phyloP scores from a whole-genome alignment of 2,113 vertebrate genomes.

The Podarcis muralis region DNA sequence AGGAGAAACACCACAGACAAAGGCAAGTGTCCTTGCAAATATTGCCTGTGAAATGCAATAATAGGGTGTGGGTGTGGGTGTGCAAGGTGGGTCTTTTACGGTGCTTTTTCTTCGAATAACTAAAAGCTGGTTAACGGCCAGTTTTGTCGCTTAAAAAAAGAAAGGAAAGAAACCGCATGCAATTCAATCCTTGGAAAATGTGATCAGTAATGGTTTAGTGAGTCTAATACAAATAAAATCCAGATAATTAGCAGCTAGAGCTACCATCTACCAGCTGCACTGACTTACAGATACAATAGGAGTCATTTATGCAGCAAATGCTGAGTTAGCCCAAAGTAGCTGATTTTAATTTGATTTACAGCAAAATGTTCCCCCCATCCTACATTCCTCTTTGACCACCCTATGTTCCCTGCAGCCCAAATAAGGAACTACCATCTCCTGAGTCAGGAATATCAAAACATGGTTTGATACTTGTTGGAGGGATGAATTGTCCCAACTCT shows the following conservation, averaged over 20 bases:
- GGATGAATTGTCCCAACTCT: background rate
- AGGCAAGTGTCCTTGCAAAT: background rate
- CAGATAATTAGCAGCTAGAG: slow-evolving; percentile 24
- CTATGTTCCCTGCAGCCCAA: background rate
- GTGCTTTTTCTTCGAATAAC: background rate
- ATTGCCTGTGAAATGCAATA: background rate
- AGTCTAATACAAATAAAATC: slow-evolving; percentile 43
- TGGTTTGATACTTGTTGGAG: background rate
- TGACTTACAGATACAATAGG: slow-evolving; percentile 28
- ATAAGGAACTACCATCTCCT: background rate
- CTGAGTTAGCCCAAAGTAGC: background rate
- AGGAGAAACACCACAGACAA: background rate
- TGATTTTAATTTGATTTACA: slow-evolving; percentile 3
- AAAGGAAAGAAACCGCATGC: background rate
- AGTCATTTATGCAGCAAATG: slow-evolving; percentile 20
- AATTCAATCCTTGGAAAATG: slow-evolving; percentile 45
- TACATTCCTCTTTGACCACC: background rate
- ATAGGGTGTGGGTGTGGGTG: background rate
- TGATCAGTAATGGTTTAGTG: slow-evolving; percentile 26
- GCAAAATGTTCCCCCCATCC: background rate
- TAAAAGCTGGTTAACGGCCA: slow-evolving; percentile 3
- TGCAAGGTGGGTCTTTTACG: background rate
- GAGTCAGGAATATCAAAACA: background rate
- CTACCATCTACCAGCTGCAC: slow-evolving; percentile 27
- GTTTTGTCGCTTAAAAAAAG: background rate